These are phyloP conservation scores for Iselma pallidipennis DNA, from an alignment of 2,888 invertebrate species.

Conservation along the genomic window DNA sequence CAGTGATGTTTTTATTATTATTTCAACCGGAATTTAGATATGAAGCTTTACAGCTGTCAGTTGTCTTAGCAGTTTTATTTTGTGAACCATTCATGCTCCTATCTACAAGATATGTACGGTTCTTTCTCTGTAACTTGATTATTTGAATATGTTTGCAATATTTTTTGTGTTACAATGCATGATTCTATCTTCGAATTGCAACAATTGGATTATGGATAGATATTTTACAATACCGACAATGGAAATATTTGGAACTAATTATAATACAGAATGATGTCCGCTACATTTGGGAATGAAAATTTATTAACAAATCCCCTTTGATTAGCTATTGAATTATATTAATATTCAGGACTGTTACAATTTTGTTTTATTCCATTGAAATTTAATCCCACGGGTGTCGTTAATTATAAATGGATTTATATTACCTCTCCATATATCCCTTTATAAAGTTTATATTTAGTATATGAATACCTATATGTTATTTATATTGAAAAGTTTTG, in stretches of 20 bases:
- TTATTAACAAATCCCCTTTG: background rate
- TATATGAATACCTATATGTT: background rate
- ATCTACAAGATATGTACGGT: background rate
- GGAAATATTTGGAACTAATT: background rate
- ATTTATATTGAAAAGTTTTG: background rate
- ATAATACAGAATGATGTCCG: background rate
- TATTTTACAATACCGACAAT: background rate
- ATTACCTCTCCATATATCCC: too few species aligned
- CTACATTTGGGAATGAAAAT: background rate
- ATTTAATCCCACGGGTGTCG: background rate
- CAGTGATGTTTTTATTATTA: background rate
- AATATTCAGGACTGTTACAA: background rate
- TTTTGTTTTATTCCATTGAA: background rate
- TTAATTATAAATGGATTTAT: background rate
- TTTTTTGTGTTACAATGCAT: too few species aligned
- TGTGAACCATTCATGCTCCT: background rate
- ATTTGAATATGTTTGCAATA: background rate
- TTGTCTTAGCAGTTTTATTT: background rate
- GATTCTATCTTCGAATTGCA: too few species aligned
- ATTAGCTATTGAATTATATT: background rate
- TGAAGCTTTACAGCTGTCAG: background rate
- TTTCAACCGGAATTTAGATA: background rate
- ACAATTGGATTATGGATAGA: too few species aligned
- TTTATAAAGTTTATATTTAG: background rate
- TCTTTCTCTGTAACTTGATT: background rate